These are phyloP conservation scores for Brachionus paranguensis DNA, from an alignment of 1,140 invertebrate genomes.

Conservation along the genomic window DNA sequence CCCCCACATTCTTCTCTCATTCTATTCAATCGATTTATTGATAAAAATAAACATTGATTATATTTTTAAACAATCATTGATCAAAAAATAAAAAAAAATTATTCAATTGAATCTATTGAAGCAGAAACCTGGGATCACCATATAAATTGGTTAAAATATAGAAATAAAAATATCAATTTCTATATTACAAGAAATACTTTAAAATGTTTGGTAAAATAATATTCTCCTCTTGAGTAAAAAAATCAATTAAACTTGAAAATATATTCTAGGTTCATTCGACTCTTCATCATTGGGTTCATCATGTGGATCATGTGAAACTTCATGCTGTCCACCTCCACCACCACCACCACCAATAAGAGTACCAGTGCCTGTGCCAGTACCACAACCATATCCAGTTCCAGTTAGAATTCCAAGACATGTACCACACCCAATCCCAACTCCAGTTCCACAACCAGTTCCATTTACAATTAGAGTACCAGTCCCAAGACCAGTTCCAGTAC, in stretches of 20 bases:
- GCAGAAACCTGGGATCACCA: background rate
- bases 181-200: background rate
- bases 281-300: conserved; percentile 18
- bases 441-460: background rate
- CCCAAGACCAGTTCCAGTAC: background rate
- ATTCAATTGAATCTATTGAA: background rate
- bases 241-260: no score
- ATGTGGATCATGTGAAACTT: background rate
- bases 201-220: background rate
- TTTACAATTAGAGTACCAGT: background rate
- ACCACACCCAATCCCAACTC: background rate
- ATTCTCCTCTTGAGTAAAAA: no score
- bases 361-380: background rate
- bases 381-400: background rate
- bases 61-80: background rate
- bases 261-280: background rate
- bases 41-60: background rate
- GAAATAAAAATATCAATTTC: background rate
- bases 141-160: background rate
- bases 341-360: background rate
- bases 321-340: background rate
- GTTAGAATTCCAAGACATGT: background rate
- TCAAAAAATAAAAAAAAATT: background rate
- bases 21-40: background rate
- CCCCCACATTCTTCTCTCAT: background rate